Evolutionary conservation across 2,888 invertebrate genomes (phyloP).

Genomic region (Drosophila fulvimacula): DNA sequence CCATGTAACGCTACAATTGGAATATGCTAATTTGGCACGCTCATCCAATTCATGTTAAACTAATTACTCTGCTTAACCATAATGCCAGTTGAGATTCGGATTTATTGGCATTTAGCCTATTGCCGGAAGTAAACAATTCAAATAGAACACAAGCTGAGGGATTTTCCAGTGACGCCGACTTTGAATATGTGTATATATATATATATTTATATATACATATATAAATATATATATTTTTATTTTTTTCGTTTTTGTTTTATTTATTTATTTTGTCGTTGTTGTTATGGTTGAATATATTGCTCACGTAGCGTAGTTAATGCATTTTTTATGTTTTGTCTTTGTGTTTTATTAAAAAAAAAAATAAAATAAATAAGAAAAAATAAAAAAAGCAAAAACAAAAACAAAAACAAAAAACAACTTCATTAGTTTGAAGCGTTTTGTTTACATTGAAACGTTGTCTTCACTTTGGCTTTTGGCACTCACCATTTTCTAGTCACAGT

Average conservation of each 20-base stretch:
- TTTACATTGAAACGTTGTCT: constrained; percentile 32
- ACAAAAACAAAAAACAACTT: constrained; percentile 18
- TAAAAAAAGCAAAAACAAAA: constrained; percentile 10
- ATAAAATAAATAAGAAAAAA: constrained; percentile 9
- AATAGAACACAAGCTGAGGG: constrained; percentile 42
- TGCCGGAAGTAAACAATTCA: constrained; percentile 55
- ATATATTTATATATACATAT: too few relatives aligned
- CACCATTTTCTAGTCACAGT: constrained; percentile 47
- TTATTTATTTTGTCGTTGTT: constrained; percentile 7
- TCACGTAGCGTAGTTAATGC: constrained; percentile 58
- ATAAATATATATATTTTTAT: too few relatives aligned
- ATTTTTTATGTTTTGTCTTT: constrained; percentile 54
- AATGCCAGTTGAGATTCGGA: constrained; percentile 13
- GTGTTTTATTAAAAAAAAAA: constrained; percentile 43
- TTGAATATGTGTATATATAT: constrained; percentile 2
- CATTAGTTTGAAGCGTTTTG: constrained; percentile 33
- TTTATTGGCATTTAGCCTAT: constrained; percentile 34
- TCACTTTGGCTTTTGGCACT: constrained; percentile 47
- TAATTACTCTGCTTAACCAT: not conserved
- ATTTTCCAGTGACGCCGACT: constrained; percentile 45
- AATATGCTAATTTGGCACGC: not conserved
- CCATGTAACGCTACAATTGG: not conserved
- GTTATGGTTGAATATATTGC: constrained; percentile 46
- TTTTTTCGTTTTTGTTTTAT: constrained; percentile 8
- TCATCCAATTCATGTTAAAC: not conserved